Percentiles rank a stretch among this genome's conserved stretches.
Evolutionary conservation across 2,888 invertebrate genomes (phyloP).

Genomic region (Trichogramma evanescens): DNA sequence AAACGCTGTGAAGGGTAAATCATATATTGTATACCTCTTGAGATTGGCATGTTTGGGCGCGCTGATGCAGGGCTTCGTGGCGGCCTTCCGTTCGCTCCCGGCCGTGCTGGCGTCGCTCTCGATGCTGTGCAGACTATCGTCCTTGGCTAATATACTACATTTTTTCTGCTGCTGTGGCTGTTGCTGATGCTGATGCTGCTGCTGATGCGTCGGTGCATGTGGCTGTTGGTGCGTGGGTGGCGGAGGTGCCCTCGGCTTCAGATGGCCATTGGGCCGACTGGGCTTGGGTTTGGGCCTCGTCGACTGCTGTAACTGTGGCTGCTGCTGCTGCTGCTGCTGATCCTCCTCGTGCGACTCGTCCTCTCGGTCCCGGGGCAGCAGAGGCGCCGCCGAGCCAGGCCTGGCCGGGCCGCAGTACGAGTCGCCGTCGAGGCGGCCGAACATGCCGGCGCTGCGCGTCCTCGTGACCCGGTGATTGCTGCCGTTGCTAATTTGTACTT

Average conservation of each 20-base stretch:
- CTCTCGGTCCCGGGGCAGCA: slow-evolving; percentile 22
- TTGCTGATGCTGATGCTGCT: too few relatives aligned
- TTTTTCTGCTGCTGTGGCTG: slow-evolving; percentile 25
- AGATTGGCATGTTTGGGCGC: slow-evolving; percentile 66
- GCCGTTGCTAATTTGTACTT: slow-evolving; percentile 25
- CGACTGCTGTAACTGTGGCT: not conserved
- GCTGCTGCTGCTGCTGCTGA: not conserved
- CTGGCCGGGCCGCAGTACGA: slow-evolving; percentile 1
- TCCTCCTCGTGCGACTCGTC: slow-evolving; percentile 21
- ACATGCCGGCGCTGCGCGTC: slow-evolving; percentile 31
- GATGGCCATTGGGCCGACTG: too few relatives aligned
- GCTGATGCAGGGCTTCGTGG: slow-evolving; percentile 61
- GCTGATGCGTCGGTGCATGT: slow-evolving; percentile 28
- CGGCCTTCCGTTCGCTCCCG: slow-evolving; percentile 51
- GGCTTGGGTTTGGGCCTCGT: too few relatives aligned
- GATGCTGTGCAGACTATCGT: slow-evolving; percentile 66
- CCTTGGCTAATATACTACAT: slow-evolving; percentile 47
- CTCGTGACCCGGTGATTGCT: slow-evolving; percentile 22
- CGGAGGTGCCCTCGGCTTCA: too few relatives aligned
- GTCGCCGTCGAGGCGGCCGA: slow-evolving; percentile 24
- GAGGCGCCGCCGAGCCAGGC: slow-evolving; percentile 18
- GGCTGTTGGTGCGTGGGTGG: too few relatives aligned
- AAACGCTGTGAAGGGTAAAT: too few relatives aligned
- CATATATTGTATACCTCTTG: slow-evolving; percentile 54
- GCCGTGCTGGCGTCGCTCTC: slow-evolving; percentile 60